Percentiles rank a stretch among this genome's conserved stretches.
Evolutionary conservation across 2,888 invertebrate species (phyloP).

Genomic region (Tortrix viridana): DNA sequence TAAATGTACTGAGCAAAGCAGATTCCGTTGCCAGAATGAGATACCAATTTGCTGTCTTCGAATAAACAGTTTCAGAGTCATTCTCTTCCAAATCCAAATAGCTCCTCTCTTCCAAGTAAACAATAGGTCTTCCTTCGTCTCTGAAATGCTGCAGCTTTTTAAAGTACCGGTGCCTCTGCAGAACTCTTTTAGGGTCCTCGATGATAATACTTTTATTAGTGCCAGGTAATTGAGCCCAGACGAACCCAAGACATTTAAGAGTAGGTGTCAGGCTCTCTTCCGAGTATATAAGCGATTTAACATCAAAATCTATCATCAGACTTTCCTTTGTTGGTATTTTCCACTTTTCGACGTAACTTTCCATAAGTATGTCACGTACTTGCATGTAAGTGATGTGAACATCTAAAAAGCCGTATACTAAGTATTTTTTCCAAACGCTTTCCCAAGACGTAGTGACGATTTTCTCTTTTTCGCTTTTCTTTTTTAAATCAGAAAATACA

Average conservation of each 20-base stretch:
- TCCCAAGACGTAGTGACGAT: neutral
- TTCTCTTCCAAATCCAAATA: no score
- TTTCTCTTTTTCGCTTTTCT: neutral
- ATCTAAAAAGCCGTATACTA: neutral
- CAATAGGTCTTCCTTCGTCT: constrained; percentile 3
- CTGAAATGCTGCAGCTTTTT: constrained; percentile 21
- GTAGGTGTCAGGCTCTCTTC: neutral
- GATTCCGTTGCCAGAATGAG: constrained; percentile 5
- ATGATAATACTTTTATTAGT: constrained; percentile 10
- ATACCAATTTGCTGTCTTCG: constrained; percentile 1
- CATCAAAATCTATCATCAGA: constrained; percentile 8
- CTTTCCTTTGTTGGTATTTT: constrained; percentile 6
- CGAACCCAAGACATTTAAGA: constrained; percentile 17
- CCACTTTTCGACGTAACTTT: constrained; percentile 19
- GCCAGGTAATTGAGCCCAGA: constrained; percentile 9
- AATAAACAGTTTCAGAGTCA: neutral
- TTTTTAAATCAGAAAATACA: neutral
- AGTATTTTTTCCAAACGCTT: neutral
- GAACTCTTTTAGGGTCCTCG: constrained; percentile 23
- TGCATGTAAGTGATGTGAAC: constrained; percentile 14
- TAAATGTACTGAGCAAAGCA: neutral
- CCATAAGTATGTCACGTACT: constrained; percentile 9
- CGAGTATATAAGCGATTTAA: neutral
- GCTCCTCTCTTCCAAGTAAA: constrained; percentile 21
- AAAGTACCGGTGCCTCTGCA: constrained; percentile 17